Percentiles rank a stretch among this genome's conserved stretches.
phyloP scores from a whole-genome alignment of 2,888 invertebrate species.

The Cremastinae sp. region DNA sequence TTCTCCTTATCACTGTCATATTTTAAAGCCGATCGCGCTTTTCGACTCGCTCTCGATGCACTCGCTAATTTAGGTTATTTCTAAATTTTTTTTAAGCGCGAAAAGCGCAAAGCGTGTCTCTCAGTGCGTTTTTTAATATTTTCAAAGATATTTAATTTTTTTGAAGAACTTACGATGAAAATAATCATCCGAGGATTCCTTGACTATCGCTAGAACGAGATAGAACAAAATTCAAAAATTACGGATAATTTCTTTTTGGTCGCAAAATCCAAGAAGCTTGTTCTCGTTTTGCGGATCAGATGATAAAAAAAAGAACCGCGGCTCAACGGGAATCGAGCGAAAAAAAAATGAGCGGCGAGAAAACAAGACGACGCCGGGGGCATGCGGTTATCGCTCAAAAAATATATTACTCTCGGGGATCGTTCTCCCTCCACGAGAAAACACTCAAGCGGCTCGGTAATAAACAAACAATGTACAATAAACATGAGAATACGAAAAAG shows the following conservation, averaged over 20 bases:
- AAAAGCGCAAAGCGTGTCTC: no score
- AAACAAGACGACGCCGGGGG: conserved; percentile 53
- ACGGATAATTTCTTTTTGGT: conserved; percentile 13
- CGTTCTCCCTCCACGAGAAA: conserved; percentile 48
- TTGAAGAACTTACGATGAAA: no score
- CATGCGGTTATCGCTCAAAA: conserved; percentile 62
- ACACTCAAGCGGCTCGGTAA: conserved; percentile 31
- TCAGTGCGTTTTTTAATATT: no score
- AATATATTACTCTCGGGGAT: conserved; percentile 44
- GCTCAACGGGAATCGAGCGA: conserved; percentile 34
- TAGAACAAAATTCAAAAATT: conserved; percentile 4
- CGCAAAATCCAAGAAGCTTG: conserved; percentile 9
- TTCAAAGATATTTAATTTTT: no score
- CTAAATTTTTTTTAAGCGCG: no score
- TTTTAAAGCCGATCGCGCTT: no score
- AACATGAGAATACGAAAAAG: conserved; percentile 14
- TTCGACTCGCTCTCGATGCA: no score
- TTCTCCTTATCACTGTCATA: no score
- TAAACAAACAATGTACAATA: conserved; percentile 41
- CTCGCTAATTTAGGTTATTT: no score
- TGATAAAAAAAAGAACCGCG: conserved; percentile 40
- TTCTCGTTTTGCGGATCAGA: conserved; percentile 48
- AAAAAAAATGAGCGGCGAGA: conserved; percentile 40
- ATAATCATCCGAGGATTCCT: not conserved
- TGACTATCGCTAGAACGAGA: conserved; percentile 32